Evolutionary conservation across 2,888 invertebrate genomes (phyloP), one percentile per base, ranked within the genome.

Genomic region (Mythimna vitellina): DNA sequence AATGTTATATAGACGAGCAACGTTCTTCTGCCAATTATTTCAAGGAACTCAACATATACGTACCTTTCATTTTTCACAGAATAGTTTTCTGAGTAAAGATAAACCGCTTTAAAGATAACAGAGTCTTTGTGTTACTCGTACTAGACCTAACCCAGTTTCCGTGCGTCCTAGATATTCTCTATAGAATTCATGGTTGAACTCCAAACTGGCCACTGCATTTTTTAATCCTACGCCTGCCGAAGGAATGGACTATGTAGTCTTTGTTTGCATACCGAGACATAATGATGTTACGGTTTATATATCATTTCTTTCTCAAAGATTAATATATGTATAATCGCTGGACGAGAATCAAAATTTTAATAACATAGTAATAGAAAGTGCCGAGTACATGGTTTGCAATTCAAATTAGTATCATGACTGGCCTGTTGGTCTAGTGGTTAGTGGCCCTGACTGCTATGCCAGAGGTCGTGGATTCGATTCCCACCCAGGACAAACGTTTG

Each of bases 171-270:
- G 53, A 64, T 58, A 78, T 29, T 78, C 53, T 53, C 71, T 75
- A n/a, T 64, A 78, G 74, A 77, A 78, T 75, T 53, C 71, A n/a
- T 29, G 42, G 3, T 46, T 71, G 46, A 53, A 60, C 53, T 56
- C 51, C n/a, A 75, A 57, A 46, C 62, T 78, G 29, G 42, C 12
- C 53, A 35, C 71, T 58, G 14, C 22, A 71, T 64, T 76, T 76
- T 78, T 38, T 5, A 71, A 56, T 35, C 9, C 12, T 5, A 9
- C n/a, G 3, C 7, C 35, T 6, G 0, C 29, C 6, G 10, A 60
- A 60, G 8, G 5, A 5, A 46, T 66, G 46, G 5, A 42, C 8
- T 35, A 10, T 42, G 3, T 25, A 1, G 5, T 42, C 14, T 4
- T 12, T 49, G 29, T 38, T 49, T 49, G 4, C 20, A 7, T 14